Percentiles rank a stretch among this genome's conserved stretches.
Evolutionary conservation across 2,888 invertebrate species (phyloP).

Genomic region (Griposia aprilina): DNA sequence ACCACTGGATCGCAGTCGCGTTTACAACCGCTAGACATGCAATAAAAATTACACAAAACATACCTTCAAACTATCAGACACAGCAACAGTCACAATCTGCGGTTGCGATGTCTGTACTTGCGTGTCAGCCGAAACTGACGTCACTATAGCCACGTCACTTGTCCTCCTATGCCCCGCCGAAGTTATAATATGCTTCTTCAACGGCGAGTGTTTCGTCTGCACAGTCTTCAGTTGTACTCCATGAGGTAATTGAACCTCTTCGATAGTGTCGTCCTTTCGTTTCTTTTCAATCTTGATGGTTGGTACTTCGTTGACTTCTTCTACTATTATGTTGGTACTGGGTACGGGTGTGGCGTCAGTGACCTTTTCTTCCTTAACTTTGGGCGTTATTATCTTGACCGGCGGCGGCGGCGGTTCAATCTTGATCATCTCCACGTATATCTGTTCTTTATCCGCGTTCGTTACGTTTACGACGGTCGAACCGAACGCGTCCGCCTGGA

Average conservation of each 20-base stretch:
- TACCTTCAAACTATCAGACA: conserved; percentile 84
- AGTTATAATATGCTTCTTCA: conserved; percentile 86
- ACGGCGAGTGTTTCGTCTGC: conserved; percentile 82
- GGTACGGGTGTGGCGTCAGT: conserved; percentile 69
- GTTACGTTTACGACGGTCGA: conserved; percentile 77
- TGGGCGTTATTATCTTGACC: conserved; percentile 58
- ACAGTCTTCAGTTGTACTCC: conserved; percentile 84
- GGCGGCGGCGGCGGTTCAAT: conserved; percentile 59
- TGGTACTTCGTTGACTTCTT: conserved; percentile 79
- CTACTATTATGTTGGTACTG: conserved; percentile 76
- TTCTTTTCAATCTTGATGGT: conserved; percentile 66
- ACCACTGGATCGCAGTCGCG: neutral
- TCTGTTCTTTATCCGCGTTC: conserved; percentile 74
- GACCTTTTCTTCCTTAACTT: conserved; percentile 57
- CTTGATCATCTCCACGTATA: conserved; percentile 72
- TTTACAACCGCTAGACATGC: neutral
- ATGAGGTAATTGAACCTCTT: conserved; percentile 69
- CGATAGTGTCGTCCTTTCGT: conserved; percentile 75
- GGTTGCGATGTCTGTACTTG: conserved; percentile 68
- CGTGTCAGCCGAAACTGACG: conserved; percentile 37
- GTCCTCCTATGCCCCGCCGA: conserved; percentile 74
- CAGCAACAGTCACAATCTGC: conserved; percentile 84
- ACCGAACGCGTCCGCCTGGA: conserved; percentile 77
- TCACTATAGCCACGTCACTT: conserved; percentile 66
- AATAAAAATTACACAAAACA: neutral